Conservation (phyloP, 2,888 invertebrate species). For the Pyrrhia umbra region DNA sequence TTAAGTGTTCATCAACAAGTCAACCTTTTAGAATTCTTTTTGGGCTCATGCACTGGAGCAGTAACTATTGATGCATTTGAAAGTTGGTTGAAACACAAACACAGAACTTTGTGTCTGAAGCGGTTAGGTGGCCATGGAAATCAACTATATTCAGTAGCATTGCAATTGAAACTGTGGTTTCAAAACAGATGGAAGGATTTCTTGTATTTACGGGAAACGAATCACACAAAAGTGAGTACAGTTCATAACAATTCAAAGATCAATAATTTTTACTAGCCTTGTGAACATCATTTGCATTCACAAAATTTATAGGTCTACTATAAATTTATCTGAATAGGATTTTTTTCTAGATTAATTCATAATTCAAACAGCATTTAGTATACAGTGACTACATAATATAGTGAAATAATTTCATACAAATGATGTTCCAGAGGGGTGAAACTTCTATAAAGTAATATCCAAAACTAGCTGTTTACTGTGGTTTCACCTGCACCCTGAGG, state of each 20-base stretch:
- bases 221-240: slow-evolving; percentile 83
- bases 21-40: slow-evolving; percentile 76
- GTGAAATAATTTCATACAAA: too few species aligned
- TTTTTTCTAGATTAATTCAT: too few species aligned
- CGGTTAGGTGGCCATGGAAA: slow-evolving; percentile 73
- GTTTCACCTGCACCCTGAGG: too few species aligned
- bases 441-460: too few species aligned
- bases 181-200: slow-evolving; percentile 74
- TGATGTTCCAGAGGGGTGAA: too few species aligned
- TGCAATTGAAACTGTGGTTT: slow-evolving; percentile 69
- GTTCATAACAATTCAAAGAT: not conserved
- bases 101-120: slow-evolving; percentile 82
- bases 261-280: too few species aligned
- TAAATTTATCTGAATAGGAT: too few species aligned
- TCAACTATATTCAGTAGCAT: slow-evolving; percentile 66
- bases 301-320: too few species aligned
- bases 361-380: too few species aligned
- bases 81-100: slow-evolving; percentile 84
- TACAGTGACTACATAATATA: too few species aligned
- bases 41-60: slow-evolving; percentile 70
- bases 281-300: too few species aligned
- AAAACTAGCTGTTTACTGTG: too few species aligned
- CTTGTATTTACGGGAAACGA: slow-evolving; percentile 79
- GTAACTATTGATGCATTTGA: slow-evolving; percentile 82
- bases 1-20: slow-evolving; percentile 77